Evolutionary conservation across 2,797 vertebrate species (phyloP), one percentile per base, ranked within the genome.

Genomic region (Falco columbarius): DNA sequence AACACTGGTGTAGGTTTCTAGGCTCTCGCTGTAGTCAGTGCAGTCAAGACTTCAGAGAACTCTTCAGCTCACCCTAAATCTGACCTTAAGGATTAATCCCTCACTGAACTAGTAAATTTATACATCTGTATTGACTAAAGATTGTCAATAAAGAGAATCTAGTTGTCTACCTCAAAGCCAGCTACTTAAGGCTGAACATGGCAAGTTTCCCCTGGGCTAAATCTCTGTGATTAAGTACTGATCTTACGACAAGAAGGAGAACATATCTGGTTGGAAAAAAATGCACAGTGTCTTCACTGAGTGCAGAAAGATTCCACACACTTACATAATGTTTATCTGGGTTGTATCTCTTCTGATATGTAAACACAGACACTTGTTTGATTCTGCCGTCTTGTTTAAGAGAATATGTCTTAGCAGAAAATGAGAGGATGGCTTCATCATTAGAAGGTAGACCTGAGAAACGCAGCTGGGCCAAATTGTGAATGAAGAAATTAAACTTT

Each of bases 401-500:
- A 8, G 99, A 99, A 95, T 99, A 99, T 1, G 99, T 99, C 97
- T 99, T 99, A 1, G 99, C 99, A 82, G 99, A 99, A 97, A 99
- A 99, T 3, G 99, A 99, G 83, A 99, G 98, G 93, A 99, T 99
- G 67, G 99, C 99, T 85, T 99, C 99, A 44, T 99, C 99, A 16
- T 98, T 99, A 63, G 99, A 98, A 10, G 99, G 99, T 44, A 99
- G 98, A 44, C 99, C 99, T 46, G 99, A 99, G 98, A 99, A 99
- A 40, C 99, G 98, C 34, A 99, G 98, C 98, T 99, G 99, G 87
- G 99, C 99, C 73, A 99, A 98, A 95, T 99, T 99, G 97, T 99
- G 99, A 98, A 99, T 99, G 97, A 99, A 99, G 98, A 99, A 99
- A 97, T 99, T 99, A 95, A 99, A 99, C 97, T 99, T 99, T 38